Percentiles rank a stretch among this genome's conserved stretches.
Evolutionary conservation across 2,113 vertebrate genomes (phyloP).

Genomic region (Campylomormyrus numenius): DNA sequence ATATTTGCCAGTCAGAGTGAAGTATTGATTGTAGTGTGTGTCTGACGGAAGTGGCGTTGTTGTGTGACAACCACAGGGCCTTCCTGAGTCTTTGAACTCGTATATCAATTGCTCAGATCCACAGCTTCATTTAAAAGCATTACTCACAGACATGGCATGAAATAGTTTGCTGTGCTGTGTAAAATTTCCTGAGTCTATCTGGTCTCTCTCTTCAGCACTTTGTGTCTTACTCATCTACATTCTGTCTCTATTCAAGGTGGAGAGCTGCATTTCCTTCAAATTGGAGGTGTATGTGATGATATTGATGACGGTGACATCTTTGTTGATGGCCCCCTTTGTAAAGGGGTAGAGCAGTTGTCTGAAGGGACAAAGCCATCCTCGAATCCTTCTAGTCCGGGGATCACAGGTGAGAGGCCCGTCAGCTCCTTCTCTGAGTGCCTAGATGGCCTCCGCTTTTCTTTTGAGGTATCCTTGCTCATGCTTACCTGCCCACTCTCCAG

Average conservation of each 20-base stretch:
- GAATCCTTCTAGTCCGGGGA: slow-evolving; percentile 92
- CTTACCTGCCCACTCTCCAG: slow-evolving; percentile 43
- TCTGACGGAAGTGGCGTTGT: not conserved
- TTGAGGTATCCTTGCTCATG: not conserved
- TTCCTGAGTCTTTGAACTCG: not conserved
- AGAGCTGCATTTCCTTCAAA: slow-evolving; percentile 99
- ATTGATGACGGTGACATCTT: slow-evolving; percentile 95
- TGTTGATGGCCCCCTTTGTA: slow-evolving; percentile 90
- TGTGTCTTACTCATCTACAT: not conserved
- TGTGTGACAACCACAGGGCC: not conserved
- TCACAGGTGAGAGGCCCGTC: slow-evolving; percentile 70
- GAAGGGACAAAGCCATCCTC: slow-evolving; percentile 88
- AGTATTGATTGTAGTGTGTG: not conserved
- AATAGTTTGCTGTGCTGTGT: not conserved
- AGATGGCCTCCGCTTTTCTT: not conserved
- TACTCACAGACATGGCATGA: not conserved
- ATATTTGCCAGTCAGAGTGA: not conserved
- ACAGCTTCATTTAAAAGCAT: not conserved
- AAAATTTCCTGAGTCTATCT: not conserved
- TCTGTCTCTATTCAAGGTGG: slow-evolving; percentile 65
- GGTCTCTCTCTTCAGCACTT: not conserved
- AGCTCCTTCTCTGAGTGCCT: not conserved
- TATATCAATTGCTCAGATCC: not conserved
- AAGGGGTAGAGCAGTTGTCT: slow-evolving; percentile 80
- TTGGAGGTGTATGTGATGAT: slow-evolving; percentile 96